These are phyloP conservation scores for Atherix ibis DNA, from an alignment of 2,888 invertebrate species.

Conservation along the genomic window DNA sequence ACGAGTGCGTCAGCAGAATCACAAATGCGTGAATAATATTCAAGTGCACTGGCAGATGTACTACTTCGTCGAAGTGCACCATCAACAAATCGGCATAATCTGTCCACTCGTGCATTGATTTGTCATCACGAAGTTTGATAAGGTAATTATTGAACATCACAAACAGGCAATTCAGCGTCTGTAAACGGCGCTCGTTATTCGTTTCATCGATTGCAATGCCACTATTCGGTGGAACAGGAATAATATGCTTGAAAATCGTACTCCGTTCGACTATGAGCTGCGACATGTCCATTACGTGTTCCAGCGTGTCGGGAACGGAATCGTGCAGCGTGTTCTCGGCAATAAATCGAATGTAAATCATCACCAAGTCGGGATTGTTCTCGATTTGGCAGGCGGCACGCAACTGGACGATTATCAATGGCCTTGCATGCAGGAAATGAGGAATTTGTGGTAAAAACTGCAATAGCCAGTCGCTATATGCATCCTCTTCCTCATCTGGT, in stretches of 20 bases:
- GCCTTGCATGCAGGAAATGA: conserved; percentile 57
- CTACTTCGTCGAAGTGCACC: conserved; percentile 32
- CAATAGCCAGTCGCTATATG: conserved; percentile 36
- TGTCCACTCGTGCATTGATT: conserved; percentile 28
- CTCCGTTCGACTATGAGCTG: conserved; percentile 83
- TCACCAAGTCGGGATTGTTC: conserved; percentile 57
- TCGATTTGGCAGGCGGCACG: conserved; percentile 82
- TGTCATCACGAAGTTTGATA: conserved; percentile 40
- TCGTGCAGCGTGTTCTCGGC: conserved; percentile 55
- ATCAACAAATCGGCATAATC: conserved; percentile 31
- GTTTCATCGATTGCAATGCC: conserved; percentile 17
- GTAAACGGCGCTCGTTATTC: conserved; percentile 29
- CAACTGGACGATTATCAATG: conserved; percentile 54
- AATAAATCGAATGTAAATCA: conserved; percentile 73
- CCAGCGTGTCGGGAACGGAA: conserved; percentile 48
- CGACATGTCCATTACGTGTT: conserved; percentile 65
- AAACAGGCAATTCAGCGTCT: conserved; percentile 54
- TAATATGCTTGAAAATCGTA: conserved; percentile 66
- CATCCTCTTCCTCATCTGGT: conserved; percentile 28
- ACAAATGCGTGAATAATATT: conserved; percentile 66
- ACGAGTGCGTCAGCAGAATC: conserved; percentile 59
- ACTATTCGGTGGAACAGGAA: conserved; percentile 38
- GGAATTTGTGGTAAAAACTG: conserved; percentile 55
- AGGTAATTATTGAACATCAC: conserved; percentile 61
- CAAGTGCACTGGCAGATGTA: conserved; percentile 28